Base-by-base conservation (phyloP, 1,140 invertebrate species). In the Sinella curviseta region DNA sequence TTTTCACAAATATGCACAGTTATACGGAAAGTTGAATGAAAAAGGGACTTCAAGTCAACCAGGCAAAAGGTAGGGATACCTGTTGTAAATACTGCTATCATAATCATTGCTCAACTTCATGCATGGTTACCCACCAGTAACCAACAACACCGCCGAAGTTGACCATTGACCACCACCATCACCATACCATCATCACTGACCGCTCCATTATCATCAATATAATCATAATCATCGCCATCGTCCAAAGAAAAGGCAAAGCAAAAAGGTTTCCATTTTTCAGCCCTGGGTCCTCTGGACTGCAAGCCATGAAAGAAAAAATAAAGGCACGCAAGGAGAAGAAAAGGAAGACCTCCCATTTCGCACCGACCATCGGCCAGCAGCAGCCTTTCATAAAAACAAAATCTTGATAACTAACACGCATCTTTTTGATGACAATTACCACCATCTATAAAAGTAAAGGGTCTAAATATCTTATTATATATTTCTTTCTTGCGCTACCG, bases 311-410 rank as follows among this genome's bases (percentile, higher is more conserved):
- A 74, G 67, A 73, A n/a, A n/a, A n/a, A n/a, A n/a, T n/a, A n/a
- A n/a, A n/a, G n/a, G n/a, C n/a, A n/a, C n/a, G n/a, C n/a, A n/a
- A n/a, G n/a, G n/a, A n/a, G 65, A n/a, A n/a, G n/a, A n/a, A n/a
- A n/a, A n/a, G n/a, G 24, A 1, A 76, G 81, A 82, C 81, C 81
- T 80, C 81, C 79, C 82, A 82, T 81, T 82, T 75, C 67, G 78
- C 78, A 67, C 78, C 77, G 74, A 26, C 74, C 70, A 31, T 33
- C 30, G 34, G n/a, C n/a, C n/a, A n/a, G n/a, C n/a, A n/a, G n/a
- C n/a, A 34, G 70, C 70, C 31, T 36, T 36, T 74, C 70, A 74
- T 12, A 60, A n/a, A n/a, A n/a, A n/a, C n/a, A n/a, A n/a, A n/a
- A n/a, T n/a, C n/a, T n/a, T n/a, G n/a, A n/a, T n/a, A n/a, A n/a